phyloP scores from a whole-genome alignment of 2,888 invertebrate genomes.

The Pegoplata infirma region DNA sequence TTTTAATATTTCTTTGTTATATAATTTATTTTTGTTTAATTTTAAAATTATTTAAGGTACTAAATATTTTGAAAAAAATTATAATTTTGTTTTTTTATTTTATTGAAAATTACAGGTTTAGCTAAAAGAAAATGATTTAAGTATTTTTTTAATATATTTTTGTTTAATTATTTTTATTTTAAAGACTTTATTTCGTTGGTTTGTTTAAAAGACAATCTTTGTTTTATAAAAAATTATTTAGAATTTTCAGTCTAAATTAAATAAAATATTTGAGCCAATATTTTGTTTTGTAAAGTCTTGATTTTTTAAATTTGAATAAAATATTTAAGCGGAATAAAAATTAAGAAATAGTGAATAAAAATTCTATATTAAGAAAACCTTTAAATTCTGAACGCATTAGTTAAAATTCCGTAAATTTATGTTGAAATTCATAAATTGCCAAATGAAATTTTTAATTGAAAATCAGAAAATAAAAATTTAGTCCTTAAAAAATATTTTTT shows the following conservation, averaged over 20 bases:
- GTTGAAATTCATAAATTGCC: no score
- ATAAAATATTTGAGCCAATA: conserved; percentile 39
- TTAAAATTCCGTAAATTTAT: no score
- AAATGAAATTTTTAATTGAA: no score
- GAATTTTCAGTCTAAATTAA: conserved; percentile 53
- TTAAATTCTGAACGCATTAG: no score
- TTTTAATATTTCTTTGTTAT: conserved; percentile 19
- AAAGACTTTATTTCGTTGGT: conserved; percentile 56
- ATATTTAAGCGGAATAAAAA: no score
- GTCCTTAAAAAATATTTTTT: no score
- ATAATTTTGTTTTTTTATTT: conserved; percentile 3
- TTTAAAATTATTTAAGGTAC: conserved; percentile 56
- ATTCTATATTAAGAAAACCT: no score
- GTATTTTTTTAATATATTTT: conserved; percentile 5
- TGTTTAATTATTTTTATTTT: conserved; percentile 14
- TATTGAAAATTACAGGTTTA: conserved; percentile 33
- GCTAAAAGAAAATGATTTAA: conserved; percentile 21
- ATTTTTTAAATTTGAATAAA: no score
- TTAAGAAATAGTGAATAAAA: no score
- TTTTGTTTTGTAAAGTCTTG: not conserved
- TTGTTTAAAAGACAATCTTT: conserved; percentile 51
- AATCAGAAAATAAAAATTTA: no score
- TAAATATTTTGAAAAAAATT: conserved; percentile 42
- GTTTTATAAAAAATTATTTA: not conserved
- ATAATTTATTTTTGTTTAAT: conserved; percentile 4